A percentile compares a stretch with the other conserved stretches of the same genome.
These are phyloP conservation scores for Actinernus sp. DNA, from an alignment of 92 coral and sea anemone species.

Conservation along the genomic window DNA sequence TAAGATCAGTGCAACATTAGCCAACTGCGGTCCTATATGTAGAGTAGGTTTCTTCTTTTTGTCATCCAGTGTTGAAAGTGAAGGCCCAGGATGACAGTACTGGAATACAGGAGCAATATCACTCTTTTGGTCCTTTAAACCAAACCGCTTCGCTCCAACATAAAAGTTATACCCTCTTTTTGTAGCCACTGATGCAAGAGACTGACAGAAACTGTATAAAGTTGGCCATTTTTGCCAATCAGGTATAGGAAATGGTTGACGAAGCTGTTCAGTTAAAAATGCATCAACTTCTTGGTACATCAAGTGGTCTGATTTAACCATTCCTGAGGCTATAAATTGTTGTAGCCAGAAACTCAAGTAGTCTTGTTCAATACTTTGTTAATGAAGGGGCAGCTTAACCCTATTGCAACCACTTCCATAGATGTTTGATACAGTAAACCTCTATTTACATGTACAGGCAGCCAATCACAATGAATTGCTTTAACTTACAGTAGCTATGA, in stretches of 20 bases:
- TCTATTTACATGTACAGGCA: no score
- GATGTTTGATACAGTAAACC: no score
- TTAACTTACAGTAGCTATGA: no score
- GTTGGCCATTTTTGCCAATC: constrained; percentile 67
- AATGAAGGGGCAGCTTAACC: constrained; percentile 53
- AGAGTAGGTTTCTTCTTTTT: constrained; percentile 10
- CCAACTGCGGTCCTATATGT: constrained; percentile 38
- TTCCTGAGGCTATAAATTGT: constrained; percentile 44
- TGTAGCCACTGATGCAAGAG: constrained; percentile 38
- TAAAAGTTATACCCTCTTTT: constrained; percentile 36
- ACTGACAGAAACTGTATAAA: constrained; percentile 47
- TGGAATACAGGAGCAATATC: constrained; percentile 8
- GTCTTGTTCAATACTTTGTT: constrained; percentile 34
- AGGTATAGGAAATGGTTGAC: constrained; percentile 52
- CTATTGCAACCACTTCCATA: no score
- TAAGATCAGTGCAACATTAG: constrained; percentile 21
- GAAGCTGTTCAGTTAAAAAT: constrained; percentile 49
- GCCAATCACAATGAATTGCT: not conserved
- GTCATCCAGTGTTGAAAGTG: constrained; percentile 44
- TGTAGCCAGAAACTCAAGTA: constrained; percentile 60
- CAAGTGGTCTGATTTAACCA: constrained; percentile 44
- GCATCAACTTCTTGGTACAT: constrained; percentile 59
- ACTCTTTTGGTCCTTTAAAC: constrained; percentile 28
- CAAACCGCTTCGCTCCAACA: constrained; percentile 41
- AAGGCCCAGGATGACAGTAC: constrained; percentile 61